Percentiles rank a stretch among this genome's conserved stretches.
phyloP scores from a whole-genome alignment of 1,140 invertebrate species.

The Heliconius hermathena region DNA sequence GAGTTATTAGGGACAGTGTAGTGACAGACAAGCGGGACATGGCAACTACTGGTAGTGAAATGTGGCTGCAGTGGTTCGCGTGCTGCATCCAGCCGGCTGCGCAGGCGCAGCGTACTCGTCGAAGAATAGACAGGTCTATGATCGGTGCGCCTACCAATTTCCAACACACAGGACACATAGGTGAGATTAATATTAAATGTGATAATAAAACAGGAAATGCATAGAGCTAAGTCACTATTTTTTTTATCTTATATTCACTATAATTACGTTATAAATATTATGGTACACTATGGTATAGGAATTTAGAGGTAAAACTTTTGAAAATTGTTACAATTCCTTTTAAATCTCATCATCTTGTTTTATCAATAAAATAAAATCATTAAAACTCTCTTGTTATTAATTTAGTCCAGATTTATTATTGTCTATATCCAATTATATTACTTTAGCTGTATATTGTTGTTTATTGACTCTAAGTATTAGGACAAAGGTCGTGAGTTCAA shows the following conservation, averaged over 20 bases:
- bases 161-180: slow-evolving; percentile 92
- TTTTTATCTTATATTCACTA: too few relatives aligned
- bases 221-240: too few relatives aligned
- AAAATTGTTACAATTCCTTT: too few relatives aligned
- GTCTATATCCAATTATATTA: too few relatives aligned
- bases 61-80: slow-evolving; percentile 93
- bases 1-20: slow-evolving; percentile 35
- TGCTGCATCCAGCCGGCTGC: slow-evolving; percentile 90
- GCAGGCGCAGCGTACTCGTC: slow-evolving; percentile 84
- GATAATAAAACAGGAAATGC: too few relatives aligned
- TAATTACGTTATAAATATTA: too few relatives aligned
- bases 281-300: too few relatives aligned
- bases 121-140: slow-evolving; percentile 95
- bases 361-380: too few relatives aligned
- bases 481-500: neutral
- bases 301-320: too few relatives aligned
- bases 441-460: neutral
- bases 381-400: too few relatives aligned
- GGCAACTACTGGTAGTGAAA: slow-evolving; percentile 87
- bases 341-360: too few relatives aligned
- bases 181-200: slow-evolving; percentile 44
- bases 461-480: neutral
- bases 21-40: slow-evolving; percentile 74
- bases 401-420: too few relatives aligned
- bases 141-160: slow-evolving; percentile 96